phyloP scores from a whole-genome alignment of 2,888 invertebrate genomes.

The Cordilura impudica region DNA sequence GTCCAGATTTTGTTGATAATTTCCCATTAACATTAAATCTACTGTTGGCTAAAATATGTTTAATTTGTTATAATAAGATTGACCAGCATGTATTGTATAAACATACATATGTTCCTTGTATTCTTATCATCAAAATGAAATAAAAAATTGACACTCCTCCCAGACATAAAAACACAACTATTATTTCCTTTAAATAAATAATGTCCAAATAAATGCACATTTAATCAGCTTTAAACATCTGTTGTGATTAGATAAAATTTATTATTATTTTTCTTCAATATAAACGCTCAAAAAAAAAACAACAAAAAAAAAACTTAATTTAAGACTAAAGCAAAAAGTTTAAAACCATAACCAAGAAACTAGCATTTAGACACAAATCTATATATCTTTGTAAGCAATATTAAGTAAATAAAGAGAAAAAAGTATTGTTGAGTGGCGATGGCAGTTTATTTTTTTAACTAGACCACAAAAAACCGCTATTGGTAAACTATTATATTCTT shows the following conservation, averaged over 20 bases:
- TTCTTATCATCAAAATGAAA: background rate
- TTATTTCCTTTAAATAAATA: background rate
- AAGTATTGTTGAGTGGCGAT: too few species aligned
- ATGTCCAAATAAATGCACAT: conserved; percentile 18
- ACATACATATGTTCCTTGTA: background rate
- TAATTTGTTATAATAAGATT: background rate
- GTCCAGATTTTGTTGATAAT: too few species aligned
- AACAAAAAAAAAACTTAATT: background rate
- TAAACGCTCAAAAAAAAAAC: background rate
- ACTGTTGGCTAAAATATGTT: background rate
- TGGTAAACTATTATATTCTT: background rate
- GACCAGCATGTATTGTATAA: background rate
- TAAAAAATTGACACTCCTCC: background rate
- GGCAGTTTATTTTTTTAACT: too few species aligned
- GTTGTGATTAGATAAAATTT: conserved; percentile 25
- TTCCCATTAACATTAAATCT: background rate
- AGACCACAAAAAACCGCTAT: conserved; percentile 20
- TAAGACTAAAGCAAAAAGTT: background rate
- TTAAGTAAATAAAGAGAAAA: background rate
- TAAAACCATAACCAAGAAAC: conserved; percentile 39
- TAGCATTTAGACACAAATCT: conserved; percentile 24
- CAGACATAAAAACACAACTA: background rate
- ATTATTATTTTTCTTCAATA: background rate
- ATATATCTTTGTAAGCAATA: background rate
- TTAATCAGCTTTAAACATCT: conserved; percentile 44